A percentile compares a stretch with the other conserved stretches of the same genome.
These are phyloP conservation scores for Castor canadensis DNA, from an alignment of 2,113 vertebrate species.

Conservation along the genomic window DNA sequence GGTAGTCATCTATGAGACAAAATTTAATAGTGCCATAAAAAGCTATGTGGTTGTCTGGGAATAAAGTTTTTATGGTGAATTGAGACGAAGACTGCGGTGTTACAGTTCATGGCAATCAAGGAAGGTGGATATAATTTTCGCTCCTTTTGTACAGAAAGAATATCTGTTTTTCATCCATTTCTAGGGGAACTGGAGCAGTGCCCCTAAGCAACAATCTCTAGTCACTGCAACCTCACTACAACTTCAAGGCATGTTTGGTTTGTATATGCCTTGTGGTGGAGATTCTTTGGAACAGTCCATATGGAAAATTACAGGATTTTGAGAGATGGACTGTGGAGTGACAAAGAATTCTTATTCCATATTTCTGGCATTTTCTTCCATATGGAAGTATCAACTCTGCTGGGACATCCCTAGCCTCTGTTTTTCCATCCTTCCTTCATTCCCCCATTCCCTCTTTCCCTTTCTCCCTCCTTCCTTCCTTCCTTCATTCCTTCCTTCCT, in stretches of 20 bases:
- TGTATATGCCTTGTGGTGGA: not conserved
- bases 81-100: not conserved
- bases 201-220: not conserved
- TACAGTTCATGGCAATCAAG: not conserved
- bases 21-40: slow-evolving; percentile 43
- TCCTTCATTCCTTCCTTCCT: no score
- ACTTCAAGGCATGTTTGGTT: not conserved
- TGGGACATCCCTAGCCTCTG: not conserved
- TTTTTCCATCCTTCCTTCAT: not conserved
- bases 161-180: not conserved
- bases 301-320: not conserved
- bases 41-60: slow-evolving; percentile 35
- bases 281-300: not conserved
- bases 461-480: no score
- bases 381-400: not conserved
- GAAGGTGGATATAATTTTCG: not conserved
- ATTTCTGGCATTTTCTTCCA: not conserved
- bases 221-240: not conserved
- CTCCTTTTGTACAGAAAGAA: not conserved
- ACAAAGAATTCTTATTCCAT: not conserved
- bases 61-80: not conserved
- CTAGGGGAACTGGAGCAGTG: not conserved
- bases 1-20: not conserved
- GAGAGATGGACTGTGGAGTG: not conserved
- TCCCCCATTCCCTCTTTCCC: no score